Conservation (phyloP, 1,140 invertebrate species). For the Trichomalopsis sarcophagae region DNA sequence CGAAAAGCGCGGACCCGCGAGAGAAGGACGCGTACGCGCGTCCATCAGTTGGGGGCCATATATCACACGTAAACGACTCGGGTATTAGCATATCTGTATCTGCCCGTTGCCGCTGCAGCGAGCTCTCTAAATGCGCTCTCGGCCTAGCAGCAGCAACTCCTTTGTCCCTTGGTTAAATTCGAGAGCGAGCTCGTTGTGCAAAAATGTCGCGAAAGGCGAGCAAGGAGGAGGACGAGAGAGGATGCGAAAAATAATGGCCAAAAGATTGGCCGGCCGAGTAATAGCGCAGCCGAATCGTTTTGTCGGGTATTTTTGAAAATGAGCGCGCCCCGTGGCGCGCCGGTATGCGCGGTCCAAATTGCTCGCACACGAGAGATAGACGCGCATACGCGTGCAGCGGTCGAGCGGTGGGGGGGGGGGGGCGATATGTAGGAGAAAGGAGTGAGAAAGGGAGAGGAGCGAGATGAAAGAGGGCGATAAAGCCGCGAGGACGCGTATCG, state of each 20-base stretch:
- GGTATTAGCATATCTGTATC: slow-evolving; percentile 69
- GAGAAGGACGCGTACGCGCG: slow-evolving; percentile 53
- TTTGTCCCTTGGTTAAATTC: neutral
- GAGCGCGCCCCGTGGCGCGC: slow-evolving; percentile 62
- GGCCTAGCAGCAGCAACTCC: neutral
- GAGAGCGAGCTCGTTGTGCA: neutral
- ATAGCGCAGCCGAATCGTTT: slow-evolving; percentile 63
- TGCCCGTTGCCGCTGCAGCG: slow-evolving; percentile 55
- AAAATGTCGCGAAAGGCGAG: neutral
- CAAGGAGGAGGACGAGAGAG: neutral
- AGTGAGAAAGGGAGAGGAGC: slow-evolving; percentile 33
- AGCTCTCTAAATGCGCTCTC: neutral
- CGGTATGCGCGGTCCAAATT: slow-evolving; percentile 58
- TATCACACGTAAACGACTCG: slow-evolving; percentile 69
- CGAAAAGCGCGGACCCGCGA: slow-evolving; percentile 18
- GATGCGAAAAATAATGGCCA: slow-evolving; percentile 13
- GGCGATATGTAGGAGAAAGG: slow-evolving; percentile 29
- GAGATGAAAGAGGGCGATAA: slow-evolving; percentile 45
- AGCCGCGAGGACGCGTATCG: slow-evolving; percentile 54
- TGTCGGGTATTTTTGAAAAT: slow-evolving; percentile 65
- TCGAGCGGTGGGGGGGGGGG: slow-evolving; percentile 2
- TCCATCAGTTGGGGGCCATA: slow-evolving; percentile 65
- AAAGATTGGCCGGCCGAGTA: slow-evolving; percentile 52
- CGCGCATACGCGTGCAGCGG: neutral
- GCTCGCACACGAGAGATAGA: slow-evolving; percentile 54